Evolutionary conservation across 2,113 vertebrate genomes (phyloP).

Genomic region (Pimephales promelas): DNA sequence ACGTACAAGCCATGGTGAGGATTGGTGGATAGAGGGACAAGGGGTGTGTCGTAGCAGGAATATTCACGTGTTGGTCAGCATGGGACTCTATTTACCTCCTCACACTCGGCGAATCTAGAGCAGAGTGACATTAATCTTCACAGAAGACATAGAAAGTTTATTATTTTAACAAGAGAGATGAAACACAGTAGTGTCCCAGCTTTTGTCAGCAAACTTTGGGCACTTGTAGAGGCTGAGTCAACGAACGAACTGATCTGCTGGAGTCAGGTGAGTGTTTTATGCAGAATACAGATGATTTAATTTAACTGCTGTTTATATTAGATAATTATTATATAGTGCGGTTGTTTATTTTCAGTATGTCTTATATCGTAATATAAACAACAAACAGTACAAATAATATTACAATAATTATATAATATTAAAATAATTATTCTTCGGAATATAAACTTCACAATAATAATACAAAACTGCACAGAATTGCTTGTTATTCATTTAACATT

Average conservation of each 20-base stretch:
- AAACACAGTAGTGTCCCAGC: slow-evolving; percentile 55
- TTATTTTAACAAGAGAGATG: slow-evolving; percentile 33
- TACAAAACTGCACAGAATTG: not conserved
- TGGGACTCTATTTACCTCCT: not conserved
- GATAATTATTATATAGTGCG: not conserved
- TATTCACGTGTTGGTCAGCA: not conserved
- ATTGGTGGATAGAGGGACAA: not conserved
- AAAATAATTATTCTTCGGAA: too few species aligned
- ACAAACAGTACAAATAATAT: not conserved
- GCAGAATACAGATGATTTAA: not conserved
- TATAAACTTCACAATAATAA: not conserved
- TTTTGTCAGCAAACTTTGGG: slow-evolving; percentile 63
- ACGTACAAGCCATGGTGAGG: not conserved
- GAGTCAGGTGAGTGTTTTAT: slow-evolving; percentile 57
- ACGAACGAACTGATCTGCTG: slow-evolving; percentile 59
- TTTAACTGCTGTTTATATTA: not conserved
- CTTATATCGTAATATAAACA: not conserved
- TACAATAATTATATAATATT: too few species aligned
- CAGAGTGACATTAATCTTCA: not conserved
- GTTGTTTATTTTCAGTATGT: not conserved
- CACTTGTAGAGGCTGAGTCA: slow-evolving; percentile 56
- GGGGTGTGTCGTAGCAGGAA: not conserved
- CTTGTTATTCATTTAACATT: not conserved
- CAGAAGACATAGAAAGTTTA: not conserved
- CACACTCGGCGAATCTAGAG: not conserved